Base-by-base conservation (phyloP, 2,113 vertebrate species). In the Coracopsis vasa region DNA sequence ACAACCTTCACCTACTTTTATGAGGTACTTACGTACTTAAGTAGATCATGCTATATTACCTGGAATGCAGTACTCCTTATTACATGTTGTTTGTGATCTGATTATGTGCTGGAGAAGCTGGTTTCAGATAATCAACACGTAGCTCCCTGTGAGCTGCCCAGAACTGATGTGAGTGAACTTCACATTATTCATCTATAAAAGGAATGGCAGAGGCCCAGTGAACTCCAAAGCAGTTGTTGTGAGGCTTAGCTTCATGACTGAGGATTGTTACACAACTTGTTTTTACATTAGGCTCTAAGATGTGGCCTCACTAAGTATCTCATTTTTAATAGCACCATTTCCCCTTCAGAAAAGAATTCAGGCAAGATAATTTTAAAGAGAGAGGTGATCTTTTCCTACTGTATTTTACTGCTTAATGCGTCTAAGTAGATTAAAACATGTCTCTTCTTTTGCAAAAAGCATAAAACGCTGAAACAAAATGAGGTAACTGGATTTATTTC, bases 141-240 rank as follows among this genome's bases (percentile, higher is more conserved):
- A 45, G 77, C 41, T 65, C n/a, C 28, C 69, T 47, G 72, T 66
- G 90, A 95, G 86, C 88, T 92, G 74, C 82, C 39, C 13, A 13
- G 94, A 75, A 90, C 91, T 81, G 69, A 81, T 73, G 93, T 13
- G 29, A 71, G 90, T 91, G 74, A 89, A 72, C 85, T 64, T 87
- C 83, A 58, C 75, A 95, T 96, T 96, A 95, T 94, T 96, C 84
- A 16, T 92, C 97, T 98, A 98, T 98, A 98, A 98, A 98, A 98
- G 97, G 97, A 96, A 86, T 39, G 82, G 83, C 94, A 66, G 21
- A 78, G 71, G 91, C 96, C 60, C 39, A 53, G 20, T 95, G 97
- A 97, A 95, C 97, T 97, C 90, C 35, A 12, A 91, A 96, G 87
- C 94, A 97, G 97, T 97, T 96, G 96, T 89, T 95, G 92, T 65